phyloP scores from a whole-genome alignment of 2,113 vertebrate genomes.

The Electrona antarctica region DNA sequence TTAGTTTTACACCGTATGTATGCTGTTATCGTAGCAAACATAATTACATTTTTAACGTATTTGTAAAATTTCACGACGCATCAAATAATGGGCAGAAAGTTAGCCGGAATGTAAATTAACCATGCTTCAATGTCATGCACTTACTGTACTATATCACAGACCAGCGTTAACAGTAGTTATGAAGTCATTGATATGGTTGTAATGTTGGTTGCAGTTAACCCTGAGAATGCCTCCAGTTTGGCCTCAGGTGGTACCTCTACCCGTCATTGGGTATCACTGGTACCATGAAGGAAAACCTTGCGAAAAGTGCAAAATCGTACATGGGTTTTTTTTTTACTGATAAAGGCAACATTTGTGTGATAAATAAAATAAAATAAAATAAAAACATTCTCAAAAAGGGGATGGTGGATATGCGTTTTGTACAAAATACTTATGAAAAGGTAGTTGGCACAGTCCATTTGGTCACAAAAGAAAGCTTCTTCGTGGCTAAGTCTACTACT shows the following conservation, averaged over 20 bases:
- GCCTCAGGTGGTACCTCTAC: slow-evolving; percentile 45
- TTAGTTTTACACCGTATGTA: not conserved
- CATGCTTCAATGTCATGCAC: slow-evolving; percentile 8
- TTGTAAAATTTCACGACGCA: not conserved
- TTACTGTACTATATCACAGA: not conserved
- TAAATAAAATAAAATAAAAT: slow-evolving; percentile 16
- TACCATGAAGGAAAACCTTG: slow-evolving; percentile 33
- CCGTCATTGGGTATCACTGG: slow-evolving; percentile 55
- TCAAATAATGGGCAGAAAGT: not conserved
- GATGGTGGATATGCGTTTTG: slow-evolving; percentile 43
- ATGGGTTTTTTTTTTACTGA: slow-evolving; percentile 57
- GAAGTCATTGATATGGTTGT: slow-evolving; percentile 15
- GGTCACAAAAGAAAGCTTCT: slow-evolving; percentile 78
- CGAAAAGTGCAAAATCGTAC: slow-evolving; percentile 74
- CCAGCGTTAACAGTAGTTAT: too few species aligned
- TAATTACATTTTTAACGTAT: not conserved
- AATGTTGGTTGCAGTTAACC: slow-evolving; percentile 51
- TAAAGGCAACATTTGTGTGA: slow-evolving; percentile 73
- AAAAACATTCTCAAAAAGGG: not conserved
- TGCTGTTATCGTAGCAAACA: not conserved
- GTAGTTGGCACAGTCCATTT: slow-evolving; percentile 83
- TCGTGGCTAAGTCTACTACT: slow-evolving; percentile 70
- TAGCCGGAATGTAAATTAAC: slow-evolving; percentile 7
- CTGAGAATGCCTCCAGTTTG: slow-evolving; percentile 13
- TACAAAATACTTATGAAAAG: slow-evolving; percentile 73